A percentile compares a stretch with the other conserved stretches of the same genome.
phyloP scores from a whole-genome alignment of 2,113 vertebrate genomes.

The Psophia crepitans region DNA sequence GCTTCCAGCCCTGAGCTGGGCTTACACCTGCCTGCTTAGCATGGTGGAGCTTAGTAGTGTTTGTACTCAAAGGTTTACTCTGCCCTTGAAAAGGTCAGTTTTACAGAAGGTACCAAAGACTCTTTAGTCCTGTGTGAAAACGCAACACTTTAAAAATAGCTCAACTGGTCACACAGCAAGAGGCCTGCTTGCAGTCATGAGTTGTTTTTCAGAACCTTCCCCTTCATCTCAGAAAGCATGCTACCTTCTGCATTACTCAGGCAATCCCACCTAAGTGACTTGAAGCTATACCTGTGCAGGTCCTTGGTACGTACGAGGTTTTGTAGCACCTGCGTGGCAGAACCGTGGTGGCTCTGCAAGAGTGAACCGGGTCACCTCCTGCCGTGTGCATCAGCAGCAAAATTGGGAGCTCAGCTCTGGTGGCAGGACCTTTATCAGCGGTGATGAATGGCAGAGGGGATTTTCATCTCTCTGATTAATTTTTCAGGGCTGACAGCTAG shows the following conservation, averaged over 20 bases:
- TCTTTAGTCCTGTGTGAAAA: neutral
- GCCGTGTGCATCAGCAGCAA: neutral
- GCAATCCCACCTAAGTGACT: neutral
- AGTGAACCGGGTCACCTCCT: neutral
- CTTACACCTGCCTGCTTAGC: neutral
- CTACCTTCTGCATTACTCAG: neutral
- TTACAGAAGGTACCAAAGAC: neutral
- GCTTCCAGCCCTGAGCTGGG: neutral
- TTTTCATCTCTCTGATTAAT: constrained; percentile 49
- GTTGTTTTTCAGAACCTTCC: neutral
- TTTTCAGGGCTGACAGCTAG: neutral
- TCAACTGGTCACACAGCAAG: neutral
- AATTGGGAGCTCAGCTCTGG: neutral
- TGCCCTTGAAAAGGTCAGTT: neutral
- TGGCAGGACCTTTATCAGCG: neutral
- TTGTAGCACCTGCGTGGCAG: neutral
- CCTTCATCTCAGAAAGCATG: neutral
- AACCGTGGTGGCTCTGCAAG: neutral
- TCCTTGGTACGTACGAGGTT: neutral
- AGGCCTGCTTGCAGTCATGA: neutral
- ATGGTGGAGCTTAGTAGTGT: neutral
- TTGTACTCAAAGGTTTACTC: neutral
- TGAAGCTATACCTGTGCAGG: neutral
- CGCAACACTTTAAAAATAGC: neutral
- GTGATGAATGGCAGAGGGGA: neutral